Evolutionary conservation across 1,140 invertebrate species (phyloP).

Genomic region (Probaryconus sp.): DNA sequence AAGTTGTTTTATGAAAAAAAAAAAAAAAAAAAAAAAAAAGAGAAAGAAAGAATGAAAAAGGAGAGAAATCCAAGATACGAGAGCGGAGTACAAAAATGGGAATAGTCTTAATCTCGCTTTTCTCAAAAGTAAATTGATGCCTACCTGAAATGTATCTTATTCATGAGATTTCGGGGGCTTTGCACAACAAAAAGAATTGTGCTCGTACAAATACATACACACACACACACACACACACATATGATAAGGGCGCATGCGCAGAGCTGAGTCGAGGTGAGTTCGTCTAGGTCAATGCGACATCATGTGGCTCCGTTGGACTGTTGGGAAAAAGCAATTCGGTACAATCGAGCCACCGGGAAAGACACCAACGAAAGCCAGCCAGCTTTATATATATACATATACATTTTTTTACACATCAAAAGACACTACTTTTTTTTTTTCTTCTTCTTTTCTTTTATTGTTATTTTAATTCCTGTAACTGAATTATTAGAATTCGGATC

Average conservation of each 20-base stretch:
- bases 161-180: conserved; percentile 31
- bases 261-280: not conserved
- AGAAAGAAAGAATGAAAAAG: too few relatives aligned
- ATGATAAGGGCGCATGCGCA: conserved; percentile 33
- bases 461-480: too few relatives aligned
- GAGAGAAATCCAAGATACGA: too few relatives aligned
- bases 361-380: too few relatives aligned
- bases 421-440: too few relatives aligned
- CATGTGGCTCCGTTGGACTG: conserved; percentile 29
- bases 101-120: conserved; percentile 4
- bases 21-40: too few relatives aligned
- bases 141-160: conserved; percentile 41
- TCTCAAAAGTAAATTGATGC: conserved; percentile 27
- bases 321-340: conserved; percentile 29
- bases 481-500: too few relatives aligned
- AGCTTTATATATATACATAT: too few relatives aligned
- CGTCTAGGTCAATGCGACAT: conserved; percentile 54
- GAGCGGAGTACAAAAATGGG: not conserved
- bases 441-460: too few relatives aligned
- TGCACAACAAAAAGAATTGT: conserved; percentile 39
- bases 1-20: too few relatives aligned
- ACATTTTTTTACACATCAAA: too few relatives aligned
- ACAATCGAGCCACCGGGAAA: not conserved
- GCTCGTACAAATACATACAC: not conserved
- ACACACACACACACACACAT: conserved; percentile 11